Evolutionary conservation across 2,888 invertebrate genomes (phyloP), one percentile per base, ranked within the genome.

Genomic region (Cryptus armator): DNA sequence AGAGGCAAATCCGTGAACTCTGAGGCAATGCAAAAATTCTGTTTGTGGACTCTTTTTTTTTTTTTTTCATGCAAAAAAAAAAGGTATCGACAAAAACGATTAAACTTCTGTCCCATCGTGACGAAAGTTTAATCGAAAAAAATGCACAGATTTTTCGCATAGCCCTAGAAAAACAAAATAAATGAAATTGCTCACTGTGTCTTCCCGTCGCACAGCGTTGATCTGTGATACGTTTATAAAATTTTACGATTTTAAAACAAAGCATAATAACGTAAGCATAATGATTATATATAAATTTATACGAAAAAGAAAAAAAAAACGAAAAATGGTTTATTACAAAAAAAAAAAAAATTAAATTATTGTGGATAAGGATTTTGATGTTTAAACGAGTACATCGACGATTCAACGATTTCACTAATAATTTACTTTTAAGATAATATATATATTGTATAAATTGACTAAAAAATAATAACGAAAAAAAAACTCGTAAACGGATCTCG

Each of bases 161-260:
- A n/a, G 66, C 16, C 16, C 14, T 43, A 16, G 46, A 51, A 77
- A 74, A 67, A 48, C 29, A 66, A 44, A 37, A 75, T 19, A 75
- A 77, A 82, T 75, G 80, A 78, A 77, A 86, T 87, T 87, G 88
- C 87, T 91, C 91, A 90, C 89, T 91, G 90, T 91, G 93, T 93
- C 93, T 92, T 93, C 92, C 93, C 87, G 74, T 88, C 84, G 90
- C 89, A 90, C 91, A 91, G 90, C 88, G 81, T 87, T 87, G 84
- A 90, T 90, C 92, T 92, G 90, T 92, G 83, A 88, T 87, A 86
- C 84, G 75, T 87, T 88, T 86, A 80, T 79, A 53, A 24, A 80
- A 72, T n/a, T 80, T 67, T 44, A 81, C 43, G 77, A 85, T 81
- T 85, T 86, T 83, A 83, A 79, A 51, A 44, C 84, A 85, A 86